Conservation (phyloP, 2,113 vertebrate genomes). For the Cepphus grylle region DNA sequence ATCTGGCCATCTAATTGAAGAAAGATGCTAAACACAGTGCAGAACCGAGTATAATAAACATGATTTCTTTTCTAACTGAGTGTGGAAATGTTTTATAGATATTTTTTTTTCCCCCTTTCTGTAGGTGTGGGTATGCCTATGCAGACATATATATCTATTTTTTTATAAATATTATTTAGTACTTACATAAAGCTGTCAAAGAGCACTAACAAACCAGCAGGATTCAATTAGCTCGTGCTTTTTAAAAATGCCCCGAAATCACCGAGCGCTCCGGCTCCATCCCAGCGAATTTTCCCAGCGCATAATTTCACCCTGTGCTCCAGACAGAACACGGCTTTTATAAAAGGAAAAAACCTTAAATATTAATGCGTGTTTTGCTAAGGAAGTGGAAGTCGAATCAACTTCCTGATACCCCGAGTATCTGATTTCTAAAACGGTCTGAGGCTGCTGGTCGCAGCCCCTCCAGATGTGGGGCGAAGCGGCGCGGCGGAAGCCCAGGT, state of each 20-base stretch:
- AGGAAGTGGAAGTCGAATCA: constrained; percentile 90
- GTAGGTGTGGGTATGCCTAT: constrained; percentile 5
- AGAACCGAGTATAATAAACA: not conserved
- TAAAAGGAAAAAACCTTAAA: constrained; percentile 77
- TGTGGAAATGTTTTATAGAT: constrained; percentile 54
- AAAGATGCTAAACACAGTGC: constrained; percentile 58
- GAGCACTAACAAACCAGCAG: constrained; percentile 57
- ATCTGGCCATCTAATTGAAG: constrained; percentile 62
- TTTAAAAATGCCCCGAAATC: constrained; percentile 37
- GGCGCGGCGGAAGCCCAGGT: constrained; percentile 80
- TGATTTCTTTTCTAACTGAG: constrained; percentile 45
- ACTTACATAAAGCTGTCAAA: constrained; percentile 61
- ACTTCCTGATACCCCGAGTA: constrained; percentile 88
- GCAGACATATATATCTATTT: constrained; percentile 8
- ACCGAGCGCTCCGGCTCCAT: constrained; percentile 53
- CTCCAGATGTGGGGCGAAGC: constrained; percentile 80
- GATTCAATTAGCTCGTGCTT: constrained; percentile 60
- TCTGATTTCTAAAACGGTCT: constrained; percentile 82
- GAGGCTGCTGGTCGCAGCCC: constrained; percentile 73
- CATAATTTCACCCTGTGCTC: constrained; percentile 68
- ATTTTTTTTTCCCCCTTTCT: constrained; percentile 16
- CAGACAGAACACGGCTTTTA: constrained; percentile 76
- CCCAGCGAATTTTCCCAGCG: constrained; percentile 63
- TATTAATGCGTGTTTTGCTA: constrained; percentile 85
- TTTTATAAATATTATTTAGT: constrained; percentile 58